Evolutionary conservation across 2,888 invertebrate species (phyloP).

Genomic region (Bombylius discolor): DNA sequence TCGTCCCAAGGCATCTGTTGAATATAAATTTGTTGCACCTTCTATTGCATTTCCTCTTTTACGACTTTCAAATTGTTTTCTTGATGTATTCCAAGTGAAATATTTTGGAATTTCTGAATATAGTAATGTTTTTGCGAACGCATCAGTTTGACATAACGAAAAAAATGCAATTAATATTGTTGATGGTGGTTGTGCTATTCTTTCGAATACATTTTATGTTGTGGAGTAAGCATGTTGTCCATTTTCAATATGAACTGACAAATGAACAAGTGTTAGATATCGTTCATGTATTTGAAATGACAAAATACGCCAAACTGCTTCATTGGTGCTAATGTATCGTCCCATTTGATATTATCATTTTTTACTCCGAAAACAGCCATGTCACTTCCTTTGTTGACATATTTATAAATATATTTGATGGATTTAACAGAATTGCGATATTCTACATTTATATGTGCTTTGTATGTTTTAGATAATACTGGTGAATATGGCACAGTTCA

Average conservation of each 20-base stretch:
- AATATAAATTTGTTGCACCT: background rate
- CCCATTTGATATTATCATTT: background rate
- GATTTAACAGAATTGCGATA: too few species aligned
- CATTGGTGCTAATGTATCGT: slow-evolving; percentile 20
- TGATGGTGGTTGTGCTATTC: slow-evolving; percentile 10
- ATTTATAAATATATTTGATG: too few species aligned
- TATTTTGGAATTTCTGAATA: slow-evolving; percentile 25
- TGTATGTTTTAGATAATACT: too few species aligned
- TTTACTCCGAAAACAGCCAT: too few species aligned
- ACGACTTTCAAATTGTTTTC: slow-evolving; percentile 23
- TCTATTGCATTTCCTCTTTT: slow-evolving; percentile 11
- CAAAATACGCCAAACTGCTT: slow-evolving; percentile 16
- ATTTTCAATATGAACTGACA: slow-evolving; percentile 10
- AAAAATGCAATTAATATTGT: slow-evolving; percentile 23
- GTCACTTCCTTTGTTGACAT: too few species aligned
- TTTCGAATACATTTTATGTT: slow-evolving; percentile 13
- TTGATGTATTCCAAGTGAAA: slow-evolving; percentile 24
- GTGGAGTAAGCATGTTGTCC: slow-evolving; percentile 23
- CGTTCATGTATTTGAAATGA: slow-evolving; percentile 16
- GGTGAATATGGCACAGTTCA: slow-evolving; percentile 10
- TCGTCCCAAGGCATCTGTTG: background rate
- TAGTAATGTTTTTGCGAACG: slow-evolving; percentile 21
- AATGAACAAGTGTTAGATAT: slow-evolving; percentile 13
- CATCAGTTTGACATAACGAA: slow-evolving; percentile 20
- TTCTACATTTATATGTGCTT: too few species aligned